phyloP scores from a whole-genome alignment of 92 coral and sea anemone species.

The Nematostella vectensis region DNA sequence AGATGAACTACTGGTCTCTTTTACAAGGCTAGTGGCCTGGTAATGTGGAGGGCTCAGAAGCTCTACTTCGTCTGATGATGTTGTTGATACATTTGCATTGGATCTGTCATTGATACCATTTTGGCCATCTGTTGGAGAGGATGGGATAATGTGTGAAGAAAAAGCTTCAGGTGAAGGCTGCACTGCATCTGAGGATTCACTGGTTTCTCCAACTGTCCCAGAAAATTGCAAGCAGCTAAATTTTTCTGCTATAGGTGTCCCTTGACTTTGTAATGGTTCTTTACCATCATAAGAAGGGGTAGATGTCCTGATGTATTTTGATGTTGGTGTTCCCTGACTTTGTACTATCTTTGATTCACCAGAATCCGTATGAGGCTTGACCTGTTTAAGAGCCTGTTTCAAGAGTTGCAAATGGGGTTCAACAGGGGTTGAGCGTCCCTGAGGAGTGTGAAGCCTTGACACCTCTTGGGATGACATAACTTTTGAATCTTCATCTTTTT shows the following conservation, averaged over 20 bases:
- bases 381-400: neutral
- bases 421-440: slow-evolving; percentile 49
- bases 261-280: slow-evolving; percentile 43
- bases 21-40: too few relatives aligned
- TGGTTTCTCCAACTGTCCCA: slow-evolving; percentile 34
- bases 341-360: slow-evolving; percentile 4
- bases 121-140: slow-evolving; percentile 37
- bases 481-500: slow-evolving; percentile 10
- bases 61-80: neutral
- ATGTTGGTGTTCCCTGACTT: neutral
- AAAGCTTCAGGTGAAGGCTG: slow-evolving; percentile 27
- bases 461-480: slow-evolving; percentile 31
- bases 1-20: slow-evolving; percentile 10
- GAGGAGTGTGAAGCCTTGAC: slow-evolving; percentile 33
- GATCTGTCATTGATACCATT: too few relatives aligned
- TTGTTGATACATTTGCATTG: neutral
- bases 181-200: slow-evolving; percentile 41
- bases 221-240: slow-evolving; percentile 69
- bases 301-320: too few relatives aligned
- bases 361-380: neutral
- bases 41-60: neutral
- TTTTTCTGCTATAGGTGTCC: slow-evolving; percentile 35
- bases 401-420: slow-evolving; percentile 6
- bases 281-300: neutral
- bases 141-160: slow-evolving; percentile 33